Conservation (phyloP, 1,140 invertebrate genomes). For the Lordiphosa mommai region DNA sequence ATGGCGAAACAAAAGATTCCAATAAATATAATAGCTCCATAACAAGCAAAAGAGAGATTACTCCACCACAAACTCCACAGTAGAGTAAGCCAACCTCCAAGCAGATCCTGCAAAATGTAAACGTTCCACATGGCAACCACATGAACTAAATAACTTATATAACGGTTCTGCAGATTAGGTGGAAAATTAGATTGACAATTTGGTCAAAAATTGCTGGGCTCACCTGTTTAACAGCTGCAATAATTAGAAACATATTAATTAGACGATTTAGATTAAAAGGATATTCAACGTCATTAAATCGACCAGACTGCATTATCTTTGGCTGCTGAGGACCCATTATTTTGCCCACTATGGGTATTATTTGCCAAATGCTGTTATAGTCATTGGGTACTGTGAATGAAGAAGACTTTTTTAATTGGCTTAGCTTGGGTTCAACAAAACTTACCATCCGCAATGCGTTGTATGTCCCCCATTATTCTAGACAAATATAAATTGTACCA, state of each 20-base stretch:
- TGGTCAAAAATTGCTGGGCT: too few relatives aligned
- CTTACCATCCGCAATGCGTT: too few relatives aligned
- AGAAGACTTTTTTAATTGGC: not conserved
- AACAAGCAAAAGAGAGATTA: not conserved
- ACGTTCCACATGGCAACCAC: conserved; percentile 22
- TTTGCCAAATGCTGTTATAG: not conserved
- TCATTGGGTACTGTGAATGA: not conserved
- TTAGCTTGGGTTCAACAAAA: not conserved
- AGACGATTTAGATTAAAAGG: too few relatives aligned
- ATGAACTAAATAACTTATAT: not conserved
- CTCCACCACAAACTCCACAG: conserved; percentile 15
- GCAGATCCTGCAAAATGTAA: conserved; percentile 6
- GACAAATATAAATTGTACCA: too few relatives aligned
- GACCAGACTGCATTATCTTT: too few relatives aligned
- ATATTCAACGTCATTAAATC: too few relatives aligned
- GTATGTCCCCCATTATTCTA: too few relatives aligned
- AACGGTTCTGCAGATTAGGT: not conserved
- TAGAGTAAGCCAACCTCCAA: not conserved
- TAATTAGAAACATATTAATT: too few relatives aligned
- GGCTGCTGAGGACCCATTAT: not conserved
- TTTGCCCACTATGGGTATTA: not conserved
- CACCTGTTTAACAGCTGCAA: too few relatives aligned
- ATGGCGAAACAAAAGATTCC: not conserved
- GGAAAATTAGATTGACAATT: too few relatives aligned
- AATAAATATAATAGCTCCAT: not conserved